These are phyloP conservation scores for Neotoxoptera formosana DNA, from an alignment of 1,140 invertebrate species.

Conservation along the genomic window DNA sequence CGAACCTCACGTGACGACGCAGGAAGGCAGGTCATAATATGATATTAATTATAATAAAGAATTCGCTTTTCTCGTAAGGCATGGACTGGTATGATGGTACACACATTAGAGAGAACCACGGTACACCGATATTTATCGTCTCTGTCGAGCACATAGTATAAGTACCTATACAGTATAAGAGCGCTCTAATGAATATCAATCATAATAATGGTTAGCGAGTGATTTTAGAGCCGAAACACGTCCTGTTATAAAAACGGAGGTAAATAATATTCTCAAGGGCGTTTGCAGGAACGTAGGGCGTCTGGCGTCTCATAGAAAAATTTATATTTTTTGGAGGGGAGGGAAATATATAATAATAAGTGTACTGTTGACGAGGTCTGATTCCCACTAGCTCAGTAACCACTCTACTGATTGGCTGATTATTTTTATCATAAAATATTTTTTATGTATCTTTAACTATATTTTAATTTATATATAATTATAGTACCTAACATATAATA, in stretches of 20 bases:
- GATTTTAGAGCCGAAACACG: neutral
- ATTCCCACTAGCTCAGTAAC: neutral
- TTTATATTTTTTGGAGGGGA: neutral
- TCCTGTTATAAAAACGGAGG: neutral
- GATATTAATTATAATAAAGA: conserved; percentile 5
- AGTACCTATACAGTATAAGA: neutral
- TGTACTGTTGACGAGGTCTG: neutral
- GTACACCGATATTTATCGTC: neutral
- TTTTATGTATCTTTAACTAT: too few species aligned
- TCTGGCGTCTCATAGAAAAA: neutral
- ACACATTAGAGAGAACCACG: neutral
- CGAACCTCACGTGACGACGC: neutral
- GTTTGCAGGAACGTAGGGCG: neutral
- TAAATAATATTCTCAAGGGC: neutral
- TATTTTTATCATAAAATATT: neutral
- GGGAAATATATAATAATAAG: neutral
- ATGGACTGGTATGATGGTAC: neutral
- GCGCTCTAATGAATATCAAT: neutral
- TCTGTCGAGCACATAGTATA: neutral
- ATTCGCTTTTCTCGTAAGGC: neutral
- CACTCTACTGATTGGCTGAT: neutral
- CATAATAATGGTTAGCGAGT: neutral
- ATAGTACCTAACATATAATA: too few species aligned
- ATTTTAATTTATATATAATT: too few species aligned
- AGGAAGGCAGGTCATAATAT: conserved; percentile 8